phyloP scores from a whole-genome alignment of 2,888 invertebrate genomes.

The Ctenicera cuprea region DNA sequence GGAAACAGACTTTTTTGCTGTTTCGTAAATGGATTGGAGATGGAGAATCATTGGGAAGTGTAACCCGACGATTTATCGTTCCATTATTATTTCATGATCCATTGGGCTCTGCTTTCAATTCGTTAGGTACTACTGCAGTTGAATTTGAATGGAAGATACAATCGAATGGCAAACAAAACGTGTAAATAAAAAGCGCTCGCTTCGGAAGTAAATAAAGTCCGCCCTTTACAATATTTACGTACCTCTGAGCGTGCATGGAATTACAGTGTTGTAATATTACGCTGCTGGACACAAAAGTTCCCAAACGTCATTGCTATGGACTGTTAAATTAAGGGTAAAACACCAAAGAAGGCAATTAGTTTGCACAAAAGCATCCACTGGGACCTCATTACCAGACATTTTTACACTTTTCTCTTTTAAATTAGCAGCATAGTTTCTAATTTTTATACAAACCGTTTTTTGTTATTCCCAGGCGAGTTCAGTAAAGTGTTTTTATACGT shows the following conservation, averaged over 20 bases:
- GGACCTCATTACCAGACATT: neutral
- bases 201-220: slow-evolving; percentile 16
- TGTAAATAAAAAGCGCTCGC: slow-evolving; percentile 25
- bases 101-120: slow-evolving; percentile 3
- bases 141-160: slow-evolving; percentile 20
- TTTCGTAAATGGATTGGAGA: neutral
- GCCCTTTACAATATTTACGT: slow-evolving; percentile 15
- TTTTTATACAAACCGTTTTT: too few relatives aligned
- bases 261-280: slow-evolving; percentile 12
- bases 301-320: neutral
- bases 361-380: neutral
- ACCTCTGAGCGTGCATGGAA: slow-evolving; percentile 16
- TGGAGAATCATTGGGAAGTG: neutral
- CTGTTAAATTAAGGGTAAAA: slow-evolving; percentile 7
- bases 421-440: neutral
- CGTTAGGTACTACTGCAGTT: slow-evolving; percentile 12
- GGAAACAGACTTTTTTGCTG: neutral
- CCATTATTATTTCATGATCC: slow-evolving; percentile 5
- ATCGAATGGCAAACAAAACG: slow-evolving; percentile 18
- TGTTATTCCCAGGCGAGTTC: too few relatives aligned
- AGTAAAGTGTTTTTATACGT: too few relatives aligned
- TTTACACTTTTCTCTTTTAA: slow-evolving; percentile 13
- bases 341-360: slow-evolving; percentile 13
- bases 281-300: slow-evolving; percentile 10
- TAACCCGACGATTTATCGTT: neutral